phyloP scores from a whole-genome alignment of 1,140 invertebrate species.

The Ostrea denselamellosa region DNA sequence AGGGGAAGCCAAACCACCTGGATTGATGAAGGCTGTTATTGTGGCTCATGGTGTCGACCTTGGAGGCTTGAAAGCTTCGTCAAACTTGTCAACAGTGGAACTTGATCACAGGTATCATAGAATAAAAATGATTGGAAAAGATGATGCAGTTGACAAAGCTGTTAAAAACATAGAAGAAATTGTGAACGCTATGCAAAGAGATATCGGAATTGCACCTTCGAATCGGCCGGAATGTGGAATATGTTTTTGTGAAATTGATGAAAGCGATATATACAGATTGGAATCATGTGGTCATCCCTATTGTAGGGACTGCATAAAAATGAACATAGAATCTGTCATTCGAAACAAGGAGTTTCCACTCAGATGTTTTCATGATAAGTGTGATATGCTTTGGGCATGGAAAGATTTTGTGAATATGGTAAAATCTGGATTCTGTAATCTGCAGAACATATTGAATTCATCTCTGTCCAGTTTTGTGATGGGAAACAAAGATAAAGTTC shows the following conservation, averaged over 20 bases:
- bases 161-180: conserved; percentile 50
- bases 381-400: conserved; percentile 60
- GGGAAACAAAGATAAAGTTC: conserved; percentile 58
- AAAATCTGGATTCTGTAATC: conserved; percentile 42
- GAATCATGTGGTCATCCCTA: conserved; percentile 74
- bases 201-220: not conserved
- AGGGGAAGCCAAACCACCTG: conserved; percentile 62
- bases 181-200: not conserved
- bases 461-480: conserved; percentile 59
- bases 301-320: conserved; percentile 66
- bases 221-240: conserved; percentile 67
- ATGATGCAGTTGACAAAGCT: conserved; percentile 57
- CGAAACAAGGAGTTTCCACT: conserved; percentile 63
- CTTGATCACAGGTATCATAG: conserved; percentile 61
- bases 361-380: conserved; percentile 65
- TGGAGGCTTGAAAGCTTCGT: conserved; percentile 53
- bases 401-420: conserved; percentile 60
- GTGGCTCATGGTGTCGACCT: conserved; percentile 57
- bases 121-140: conserved; percentile 64
- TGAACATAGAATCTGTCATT: conserved; percentile 56
- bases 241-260: conserved; percentile 68
- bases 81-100: conserved; percentile 49
- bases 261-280: conserved; percentile 64
- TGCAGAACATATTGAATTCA: conserved; percentile 50
- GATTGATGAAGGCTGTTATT: conserved; percentile 69